These are phyloP conservation scores for Conus betulinus DNA, from an alignment of 1,140 invertebrate species.

Conservation along the genomic window DNA sequence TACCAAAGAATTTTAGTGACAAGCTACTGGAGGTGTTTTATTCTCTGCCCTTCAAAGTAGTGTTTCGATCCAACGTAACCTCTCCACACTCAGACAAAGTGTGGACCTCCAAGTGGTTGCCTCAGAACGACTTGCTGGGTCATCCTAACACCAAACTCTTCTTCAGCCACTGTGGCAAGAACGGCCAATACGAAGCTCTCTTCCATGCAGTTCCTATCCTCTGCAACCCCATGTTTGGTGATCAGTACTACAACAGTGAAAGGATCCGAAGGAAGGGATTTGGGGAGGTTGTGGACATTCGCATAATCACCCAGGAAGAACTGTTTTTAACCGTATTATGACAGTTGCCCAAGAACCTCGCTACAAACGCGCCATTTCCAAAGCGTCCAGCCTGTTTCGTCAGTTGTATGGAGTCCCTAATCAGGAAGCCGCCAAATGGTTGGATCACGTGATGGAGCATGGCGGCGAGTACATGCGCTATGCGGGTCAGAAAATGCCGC, in stretches of 20 bases:
- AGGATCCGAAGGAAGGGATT: conserved; percentile 68
- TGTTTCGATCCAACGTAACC: conserved; percentile 33
- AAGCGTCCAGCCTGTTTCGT: conserved; percentile 47
- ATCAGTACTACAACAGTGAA: conserved; percentile 78
- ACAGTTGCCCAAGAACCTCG: conserved; percentile 37
- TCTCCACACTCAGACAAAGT: conserved; percentile 33
- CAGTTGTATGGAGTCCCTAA: conserved; percentile 29
- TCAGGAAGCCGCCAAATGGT: conserved; percentile 47
- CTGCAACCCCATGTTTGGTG: conserved; percentile 84
- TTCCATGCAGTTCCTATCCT: conserved; percentile 85
- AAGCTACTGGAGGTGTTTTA: conserved; percentile 38
- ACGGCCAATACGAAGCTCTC: conserved; percentile 80
- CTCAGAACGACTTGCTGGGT: conserved; percentile 46
- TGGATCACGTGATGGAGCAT: conserved; percentile 51
- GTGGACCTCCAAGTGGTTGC: conserved; percentile 37
- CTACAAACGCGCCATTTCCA: conserved; percentile 48
- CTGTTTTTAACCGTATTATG: conserved; percentile 54
- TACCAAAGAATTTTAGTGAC: conserved; percentile 10
- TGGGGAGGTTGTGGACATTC: conserved; percentile 65
- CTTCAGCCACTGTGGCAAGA: conserved; percentile 85
- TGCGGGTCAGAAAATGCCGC: conserved; percentile 42
- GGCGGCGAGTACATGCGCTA: conserved; percentile 41
- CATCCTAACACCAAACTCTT: conserved; percentile 77
- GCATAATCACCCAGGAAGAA: conserved; percentile 58
- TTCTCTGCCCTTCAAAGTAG: conserved; percentile 18